These are phyloP conservation scores for Tigriopus japonicus DNA, from an alignment of 1,140 invertebrate genomes.

Conservation along the genomic window DNA sequence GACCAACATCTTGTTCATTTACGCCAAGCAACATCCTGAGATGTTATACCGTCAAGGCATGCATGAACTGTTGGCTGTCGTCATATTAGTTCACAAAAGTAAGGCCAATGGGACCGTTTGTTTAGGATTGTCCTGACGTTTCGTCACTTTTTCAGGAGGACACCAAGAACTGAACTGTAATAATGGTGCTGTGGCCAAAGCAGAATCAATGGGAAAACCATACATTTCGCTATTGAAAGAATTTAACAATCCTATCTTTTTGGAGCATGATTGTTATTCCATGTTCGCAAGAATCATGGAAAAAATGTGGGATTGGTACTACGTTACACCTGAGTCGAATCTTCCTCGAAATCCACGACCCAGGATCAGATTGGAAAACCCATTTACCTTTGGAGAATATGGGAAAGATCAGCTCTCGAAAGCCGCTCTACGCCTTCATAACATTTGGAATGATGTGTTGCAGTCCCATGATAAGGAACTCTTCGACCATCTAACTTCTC, in stretches of 20 bases:
- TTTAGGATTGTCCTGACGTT: too few relatives aligned
- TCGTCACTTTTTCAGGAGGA: not conserved
- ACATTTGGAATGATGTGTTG: not conserved
- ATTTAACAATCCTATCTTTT: not conserved
- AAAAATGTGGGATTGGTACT: not conserved
- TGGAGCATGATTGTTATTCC: slow-evolving; percentile 4
- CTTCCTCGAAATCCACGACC: not conserved
- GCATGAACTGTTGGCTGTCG: slow-evolving; percentile 2
- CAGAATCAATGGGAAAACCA: not conserved
- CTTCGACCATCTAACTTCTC: not conserved
- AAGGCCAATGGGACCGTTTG: too few relatives aligned
- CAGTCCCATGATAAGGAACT: not conserved
- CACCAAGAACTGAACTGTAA: not conserved
- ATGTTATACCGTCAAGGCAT: slow-evolving; percentile 4
- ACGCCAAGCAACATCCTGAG: not conserved
- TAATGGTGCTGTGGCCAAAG: not conserved
- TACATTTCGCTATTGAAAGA: not conserved
- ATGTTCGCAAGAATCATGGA: slow-evolving; percentile 5
- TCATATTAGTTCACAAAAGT: not conserved
- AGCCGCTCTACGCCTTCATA: not conserved
- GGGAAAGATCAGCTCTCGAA: not conserved
- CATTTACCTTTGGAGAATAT: not conserved
- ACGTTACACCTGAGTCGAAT: not conserved
- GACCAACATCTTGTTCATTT: slow-evolving; percentile 6
- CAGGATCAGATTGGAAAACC: not conserved